Conservation (phyloP, 2,888 invertebrate genomes). For the Melieria omissa region DNA sequence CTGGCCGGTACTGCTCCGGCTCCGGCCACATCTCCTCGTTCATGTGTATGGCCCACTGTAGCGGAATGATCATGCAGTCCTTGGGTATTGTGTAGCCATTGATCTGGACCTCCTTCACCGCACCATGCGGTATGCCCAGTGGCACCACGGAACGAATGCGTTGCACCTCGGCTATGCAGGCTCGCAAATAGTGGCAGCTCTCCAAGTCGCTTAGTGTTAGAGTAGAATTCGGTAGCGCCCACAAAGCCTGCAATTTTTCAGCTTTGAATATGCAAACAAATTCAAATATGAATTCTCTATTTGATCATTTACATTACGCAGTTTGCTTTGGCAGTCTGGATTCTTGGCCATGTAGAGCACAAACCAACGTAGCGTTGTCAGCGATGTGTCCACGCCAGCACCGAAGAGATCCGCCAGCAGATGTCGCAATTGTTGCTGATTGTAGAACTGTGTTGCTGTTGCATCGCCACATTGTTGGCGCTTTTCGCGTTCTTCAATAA, state of each 20-base stretch:
- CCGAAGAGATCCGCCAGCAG: constrained; percentile 86
- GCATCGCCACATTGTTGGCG: constrained; percentile 48
- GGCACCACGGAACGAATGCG: constrained; percentile 84
- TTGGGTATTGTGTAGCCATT: constrained; percentile 75
- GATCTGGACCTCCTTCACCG: constrained; percentile 68
- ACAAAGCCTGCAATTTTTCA: constrained; percentile 43
- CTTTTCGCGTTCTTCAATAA: constrained; percentile 72
- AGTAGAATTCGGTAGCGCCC: constrained; percentile 26
- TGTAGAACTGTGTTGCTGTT: constrained; percentile 68
- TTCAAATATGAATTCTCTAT: neutral
- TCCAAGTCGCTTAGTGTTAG: constrained; percentile 56
- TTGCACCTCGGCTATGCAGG: constrained; percentile 82
- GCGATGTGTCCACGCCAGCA: constrained; percentile 86
- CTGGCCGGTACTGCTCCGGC: constrained; percentile 76
- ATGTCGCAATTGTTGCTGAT: constrained; percentile 77
- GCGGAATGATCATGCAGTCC: constrained; percentile 79
- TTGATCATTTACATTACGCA: constrained; percentile 33
- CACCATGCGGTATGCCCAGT: constrained; percentile 86
- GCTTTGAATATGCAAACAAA: neutral
- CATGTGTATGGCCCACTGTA: constrained; percentile 86
- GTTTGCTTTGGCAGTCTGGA: constrained; percentile 71
- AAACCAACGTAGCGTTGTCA: constrained; percentile 84
- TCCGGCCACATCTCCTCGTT: constrained; percentile 75
- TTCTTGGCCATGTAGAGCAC: constrained; percentile 80
- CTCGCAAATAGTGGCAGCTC: constrained; percentile 65